phyloP scores from a whole-genome alignment of 2,797 vertebrate species.

The Bucorvus abyssinicus region DNA sequence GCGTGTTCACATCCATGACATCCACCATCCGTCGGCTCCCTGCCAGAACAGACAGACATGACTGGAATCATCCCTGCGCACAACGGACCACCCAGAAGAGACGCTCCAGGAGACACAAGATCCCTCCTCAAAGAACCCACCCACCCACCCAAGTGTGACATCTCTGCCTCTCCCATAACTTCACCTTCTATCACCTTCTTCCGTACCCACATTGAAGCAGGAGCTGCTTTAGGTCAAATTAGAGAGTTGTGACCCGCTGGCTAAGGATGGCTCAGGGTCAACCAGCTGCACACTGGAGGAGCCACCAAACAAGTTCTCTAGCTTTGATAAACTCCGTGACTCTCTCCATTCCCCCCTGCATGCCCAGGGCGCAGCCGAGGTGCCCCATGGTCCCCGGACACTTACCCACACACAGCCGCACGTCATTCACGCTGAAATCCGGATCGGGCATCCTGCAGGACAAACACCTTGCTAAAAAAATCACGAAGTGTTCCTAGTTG shows the following conservation, averaged over 20 bases:
- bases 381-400: accelerated
- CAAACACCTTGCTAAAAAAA: constrained; percentile 22
- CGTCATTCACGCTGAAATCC: constrained; percentile 93
- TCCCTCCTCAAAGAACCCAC: not conserved
- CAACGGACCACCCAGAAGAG: not conserved
- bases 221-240: not conserved
- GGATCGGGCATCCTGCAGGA: constrained; percentile 90
- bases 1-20: constrained; percentile 98
- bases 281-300: not conserved
- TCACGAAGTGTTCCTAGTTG: not conserved
- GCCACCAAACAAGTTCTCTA: not conserved
- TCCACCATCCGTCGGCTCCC: constrained; percentile 95
- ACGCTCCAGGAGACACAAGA: not conserved
- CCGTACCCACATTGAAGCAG: not conserved
- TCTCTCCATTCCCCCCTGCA: not conserved
- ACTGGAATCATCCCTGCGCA: not conserved
- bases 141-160: not conserved
- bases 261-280: not conserved
- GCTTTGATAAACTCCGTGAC: not conserved
- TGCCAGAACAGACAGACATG: constrained; percentile 35
- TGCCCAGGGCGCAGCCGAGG: no score
- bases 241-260: not conserved
- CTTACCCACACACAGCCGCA: constrained; percentile 93
- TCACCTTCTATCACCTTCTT: not conserved
- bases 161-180: not conserved